Evolutionary conservation across 2,797 vertebrate species (phyloP).

Genomic region (Paedocypris micromegethes): DNA sequence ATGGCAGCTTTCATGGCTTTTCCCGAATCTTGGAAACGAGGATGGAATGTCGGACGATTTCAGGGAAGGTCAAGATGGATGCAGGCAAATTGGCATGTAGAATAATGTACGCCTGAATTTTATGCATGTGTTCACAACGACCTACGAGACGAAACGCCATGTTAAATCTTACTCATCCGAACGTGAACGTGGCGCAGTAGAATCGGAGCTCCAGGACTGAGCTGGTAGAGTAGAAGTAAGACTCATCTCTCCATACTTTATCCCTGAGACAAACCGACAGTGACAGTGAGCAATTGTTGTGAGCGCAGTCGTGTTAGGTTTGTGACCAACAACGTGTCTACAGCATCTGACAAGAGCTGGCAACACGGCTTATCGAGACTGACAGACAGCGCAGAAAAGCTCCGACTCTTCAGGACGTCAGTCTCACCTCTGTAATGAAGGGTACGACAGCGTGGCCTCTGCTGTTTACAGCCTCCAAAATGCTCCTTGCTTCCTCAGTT

Average conservation of each 20-base stretch:
- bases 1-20: neutral
- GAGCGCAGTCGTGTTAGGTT: constrained; percentile 33
- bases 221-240: neutral
- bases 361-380: constrained; percentile 31
- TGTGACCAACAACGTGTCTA: constrained; percentile 36
- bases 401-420: constrained; percentile 30
- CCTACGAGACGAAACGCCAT: no score
- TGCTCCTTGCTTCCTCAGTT: constrained; percentile 31
- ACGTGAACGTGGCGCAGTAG: no score
- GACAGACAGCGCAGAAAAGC: constrained; percentile 37
- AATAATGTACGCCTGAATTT: neutral
- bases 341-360: constrained; percentile 37
- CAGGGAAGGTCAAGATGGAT: constrained; percentile 5
- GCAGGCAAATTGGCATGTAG: neutral
- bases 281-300: constrained; percentile 31
- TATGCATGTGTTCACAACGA: no score
- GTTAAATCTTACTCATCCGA: no score
- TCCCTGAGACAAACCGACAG: constrained; percentile 20
- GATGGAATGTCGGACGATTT: constrained; percentile 1
- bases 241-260: constrained; percentile 3
- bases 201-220: neutral
- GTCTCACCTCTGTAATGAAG: constrained; percentile 28
- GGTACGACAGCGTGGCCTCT: constrained; percentile 19
- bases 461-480: constrained; percentile 30
- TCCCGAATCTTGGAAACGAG: constrained; percentile 1